These are phyloP conservation scores for Sebastes glaucus DNA, from an alignment of 2,797 vertebrate genomes.

Conservation along the genomic window DNA sequence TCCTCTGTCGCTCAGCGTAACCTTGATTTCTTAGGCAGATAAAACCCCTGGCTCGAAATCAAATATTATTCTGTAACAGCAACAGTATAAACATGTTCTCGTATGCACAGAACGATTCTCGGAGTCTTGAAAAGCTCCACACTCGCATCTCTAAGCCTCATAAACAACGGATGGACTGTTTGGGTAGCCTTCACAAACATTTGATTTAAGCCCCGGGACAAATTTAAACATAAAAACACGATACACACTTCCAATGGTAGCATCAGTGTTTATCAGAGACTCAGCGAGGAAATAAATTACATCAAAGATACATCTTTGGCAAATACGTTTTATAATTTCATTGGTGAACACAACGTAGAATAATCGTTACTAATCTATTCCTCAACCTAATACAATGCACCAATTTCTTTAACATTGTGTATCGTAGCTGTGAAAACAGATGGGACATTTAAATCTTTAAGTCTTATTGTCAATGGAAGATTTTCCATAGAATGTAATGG, in stretches of 20 bases:
- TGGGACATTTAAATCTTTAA: background rate
- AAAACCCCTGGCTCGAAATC: conserved; percentile 36
- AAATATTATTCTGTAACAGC: conserved; percentile 37
- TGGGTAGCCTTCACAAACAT: conserved; percentile 28
- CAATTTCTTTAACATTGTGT: background rate
- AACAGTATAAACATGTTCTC: conserved; percentile 25
- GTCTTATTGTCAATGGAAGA: too few species aligned
- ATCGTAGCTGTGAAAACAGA: background rate
- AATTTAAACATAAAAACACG: conserved; percentile 34
- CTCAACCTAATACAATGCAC: background rate
- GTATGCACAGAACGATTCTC: background rate
- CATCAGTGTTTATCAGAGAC: background rate
- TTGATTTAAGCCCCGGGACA: conserved; percentile 33
- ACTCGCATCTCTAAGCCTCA: conserved; percentile 28
- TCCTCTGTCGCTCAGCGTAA: conserved; percentile 42
- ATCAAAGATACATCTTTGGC: background rate
- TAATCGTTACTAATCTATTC: background rate
- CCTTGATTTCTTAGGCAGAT: conserved; percentile 56
- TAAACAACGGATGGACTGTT: conserved; percentile 38
- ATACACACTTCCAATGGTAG: conserved; percentile 3
- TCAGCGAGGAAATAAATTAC: background rate
- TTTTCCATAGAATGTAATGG: background rate
- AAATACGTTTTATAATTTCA: background rate
- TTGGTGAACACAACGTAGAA: background rate
- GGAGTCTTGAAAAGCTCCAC: conserved; percentile 1